Conservation (phyloP, 2,113 vertebrate species). For the Zootoca vivipara region DNA sequence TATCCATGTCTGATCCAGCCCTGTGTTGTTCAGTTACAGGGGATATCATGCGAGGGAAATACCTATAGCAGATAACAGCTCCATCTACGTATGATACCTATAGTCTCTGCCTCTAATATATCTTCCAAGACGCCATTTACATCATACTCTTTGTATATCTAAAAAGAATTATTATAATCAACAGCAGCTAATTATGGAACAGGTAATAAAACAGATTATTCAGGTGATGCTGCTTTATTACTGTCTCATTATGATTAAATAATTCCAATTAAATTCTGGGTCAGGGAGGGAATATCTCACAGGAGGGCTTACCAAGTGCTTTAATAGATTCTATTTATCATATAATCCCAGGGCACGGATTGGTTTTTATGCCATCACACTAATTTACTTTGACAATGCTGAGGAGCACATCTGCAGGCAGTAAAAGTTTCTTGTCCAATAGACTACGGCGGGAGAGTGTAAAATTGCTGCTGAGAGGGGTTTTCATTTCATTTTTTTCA, state of each 20-base stretch:
- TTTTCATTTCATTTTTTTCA: too few species aligned
- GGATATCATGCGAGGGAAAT: background rate
- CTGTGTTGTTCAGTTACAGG: background rate
- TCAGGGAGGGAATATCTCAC: constrained; percentile 74
- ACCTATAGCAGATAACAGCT: background rate
- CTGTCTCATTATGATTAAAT: constrained; percentile 76
- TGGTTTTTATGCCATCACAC: constrained; percentile 67
- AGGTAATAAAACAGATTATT: constrained; percentile 76
- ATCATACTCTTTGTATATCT: constrained; percentile 57
- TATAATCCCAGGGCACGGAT: constrained; percentile 64
- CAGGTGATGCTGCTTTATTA: constrained; percentile 78
- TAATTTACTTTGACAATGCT: constrained; percentile 56
- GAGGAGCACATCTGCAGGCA: background rate
- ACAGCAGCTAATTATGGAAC: constrained; percentile 69
- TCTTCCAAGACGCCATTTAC: constrained; percentile 42
- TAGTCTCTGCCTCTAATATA: constrained; percentile 11
- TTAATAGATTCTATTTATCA: constrained; percentile 78
- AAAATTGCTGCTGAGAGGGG: constrained; percentile 11
- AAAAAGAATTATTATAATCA: constrained; percentile 61
- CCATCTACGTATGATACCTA: background rate
- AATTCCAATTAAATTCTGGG: constrained; percentile 77
- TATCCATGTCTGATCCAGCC: background rate
- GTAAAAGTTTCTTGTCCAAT: constrained; percentile 25
- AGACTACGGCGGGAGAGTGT: constrained; percentile 4
- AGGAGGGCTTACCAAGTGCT: constrained; percentile 69